These are phyloP conservation scores for Mnemiopsis leidyi DNA, from an alignment of 37 sponge, comb jelly and placozoan species.

Conservation along the genomic window DNA sequence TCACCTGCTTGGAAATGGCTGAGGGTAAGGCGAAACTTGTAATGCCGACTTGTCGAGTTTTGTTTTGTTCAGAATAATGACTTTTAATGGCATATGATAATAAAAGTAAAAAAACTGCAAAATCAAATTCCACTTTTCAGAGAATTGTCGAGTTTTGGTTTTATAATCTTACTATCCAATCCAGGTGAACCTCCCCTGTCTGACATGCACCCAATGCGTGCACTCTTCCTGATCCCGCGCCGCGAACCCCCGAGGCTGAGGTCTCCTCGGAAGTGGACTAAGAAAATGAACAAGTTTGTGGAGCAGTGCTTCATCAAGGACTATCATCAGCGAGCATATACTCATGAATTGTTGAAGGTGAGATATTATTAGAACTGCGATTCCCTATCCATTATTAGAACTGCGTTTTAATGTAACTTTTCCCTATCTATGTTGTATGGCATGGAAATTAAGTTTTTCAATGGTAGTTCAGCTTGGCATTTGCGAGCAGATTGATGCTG, in stretches of 20 bases:
- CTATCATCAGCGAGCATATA: constrained; percentile 77
- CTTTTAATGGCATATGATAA: not conserved
- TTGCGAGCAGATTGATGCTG: too few relatives aligned
- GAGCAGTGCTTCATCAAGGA: constrained; percentile 89
- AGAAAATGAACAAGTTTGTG: constrained; percentile 75
- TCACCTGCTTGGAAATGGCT: constrained; percentile 94
- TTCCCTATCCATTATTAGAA: too few relatives aligned
- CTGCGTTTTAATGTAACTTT: too few relatives aligned
- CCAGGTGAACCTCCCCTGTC: constrained; percentile 73
- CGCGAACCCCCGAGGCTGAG: constrained; percentile 91
- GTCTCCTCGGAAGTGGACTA: constrained; percentile 84
- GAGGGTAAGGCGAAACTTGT: too few relatives aligned
- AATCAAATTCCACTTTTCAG: too few relatives aligned
- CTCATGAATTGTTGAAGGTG: constrained; percentile 86
- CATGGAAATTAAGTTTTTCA: too few relatives aligned
- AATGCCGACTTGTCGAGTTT: too few relatives aligned
- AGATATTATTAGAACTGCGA: too few relatives aligned
- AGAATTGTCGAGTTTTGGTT: too few relatives aligned
- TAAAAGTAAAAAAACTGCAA: too few relatives aligned
- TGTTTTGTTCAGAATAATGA: not conserved
- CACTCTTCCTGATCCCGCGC: constrained; percentile 92
- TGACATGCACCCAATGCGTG: constrained; percentile 98
- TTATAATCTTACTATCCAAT: not conserved
- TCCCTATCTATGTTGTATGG: too few relatives aligned
- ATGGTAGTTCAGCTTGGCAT: too few relatives aligned